These are phyloP conservation scores for Lethenteron reissneri DNA, from an alignment of 2,113 vertebrate species.

Conservation along the genomic window DNA sequence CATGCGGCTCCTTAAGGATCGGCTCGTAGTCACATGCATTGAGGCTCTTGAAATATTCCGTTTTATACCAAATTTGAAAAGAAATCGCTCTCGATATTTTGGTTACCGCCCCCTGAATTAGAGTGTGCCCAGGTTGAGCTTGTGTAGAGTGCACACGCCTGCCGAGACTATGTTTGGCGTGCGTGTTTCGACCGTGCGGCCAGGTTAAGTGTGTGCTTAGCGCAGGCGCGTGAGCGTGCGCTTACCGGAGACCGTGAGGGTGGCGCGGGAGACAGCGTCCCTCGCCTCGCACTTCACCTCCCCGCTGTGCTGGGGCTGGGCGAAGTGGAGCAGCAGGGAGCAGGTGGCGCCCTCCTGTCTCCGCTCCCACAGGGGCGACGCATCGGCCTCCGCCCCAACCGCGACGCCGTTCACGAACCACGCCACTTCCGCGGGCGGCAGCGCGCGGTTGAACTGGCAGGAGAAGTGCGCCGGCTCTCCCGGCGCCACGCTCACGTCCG, in stretches of 20 bases:
- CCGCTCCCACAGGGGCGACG: conserved; percentile 32
- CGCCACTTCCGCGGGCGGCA: conserved; percentile 34
- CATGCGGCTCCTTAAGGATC: no score
- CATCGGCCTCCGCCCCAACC: conserved; percentile 29
- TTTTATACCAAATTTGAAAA: no score
- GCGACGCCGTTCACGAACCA: conserved; percentile 59
- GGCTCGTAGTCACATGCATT: no score
- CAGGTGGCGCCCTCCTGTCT: conserved; percentile 32
- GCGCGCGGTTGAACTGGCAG: conserved; percentile 45
- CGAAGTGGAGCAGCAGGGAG: conserved; percentile 32
- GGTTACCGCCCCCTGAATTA: no score
- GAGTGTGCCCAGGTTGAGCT: no score
- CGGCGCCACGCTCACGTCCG: conserved; percentile 25
- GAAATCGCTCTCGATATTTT: no score
- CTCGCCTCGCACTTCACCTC: conserved; percentile 85
- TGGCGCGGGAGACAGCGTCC: conserved; percentile 53
- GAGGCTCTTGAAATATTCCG: no score
- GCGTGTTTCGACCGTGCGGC: no score
- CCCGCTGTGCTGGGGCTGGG: conserved; percentile 33
- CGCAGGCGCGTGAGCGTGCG: no score
- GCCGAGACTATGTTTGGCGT: no score
- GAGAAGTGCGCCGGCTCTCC: conserved; percentile 41
- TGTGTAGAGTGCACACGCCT: no score
- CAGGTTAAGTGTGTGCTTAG: no score
- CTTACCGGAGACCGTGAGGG: conserved; percentile 51